phyloP scores from a whole-genome alignment of 2,113 vertebrate species.

The Podarcis cretensis region DNA sequence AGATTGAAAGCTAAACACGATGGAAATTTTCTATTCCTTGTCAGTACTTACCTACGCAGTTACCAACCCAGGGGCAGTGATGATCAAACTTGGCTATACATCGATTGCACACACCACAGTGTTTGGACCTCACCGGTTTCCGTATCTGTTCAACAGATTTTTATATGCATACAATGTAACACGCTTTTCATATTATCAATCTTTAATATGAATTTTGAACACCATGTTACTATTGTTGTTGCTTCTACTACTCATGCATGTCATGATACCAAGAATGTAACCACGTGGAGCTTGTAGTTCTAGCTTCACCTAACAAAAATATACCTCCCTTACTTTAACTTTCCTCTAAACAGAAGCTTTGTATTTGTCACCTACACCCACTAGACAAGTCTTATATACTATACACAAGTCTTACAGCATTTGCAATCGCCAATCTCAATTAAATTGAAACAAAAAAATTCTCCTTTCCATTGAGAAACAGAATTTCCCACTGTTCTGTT shows the following conservation, averaged over 20 bases:
- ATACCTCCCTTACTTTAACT: background rate
- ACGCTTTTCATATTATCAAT: conserved; percentile 21
- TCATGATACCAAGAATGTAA: background rate
- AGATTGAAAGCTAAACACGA: background rate
- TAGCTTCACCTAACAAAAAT: background rate
- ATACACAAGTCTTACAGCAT: background rate
- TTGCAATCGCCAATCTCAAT: background rate
- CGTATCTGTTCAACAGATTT: conserved; percentile 84
- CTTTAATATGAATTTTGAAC: background rate
- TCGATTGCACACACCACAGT: conserved; percentile 97
- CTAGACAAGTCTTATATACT: background rate
- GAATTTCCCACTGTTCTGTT: background rate
- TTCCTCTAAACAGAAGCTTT: conserved; percentile 23
- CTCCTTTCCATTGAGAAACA: too few species aligned
- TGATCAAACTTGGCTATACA: conserved; percentile 99
- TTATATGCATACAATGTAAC: conserved; percentile 41
- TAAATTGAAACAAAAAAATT: background rate
- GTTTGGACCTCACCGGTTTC: conserved; percentile 98
- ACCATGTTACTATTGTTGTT: background rate
- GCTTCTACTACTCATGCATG: background rate
- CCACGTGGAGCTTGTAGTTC: too few species aligned
- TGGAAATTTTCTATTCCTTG: background rate
- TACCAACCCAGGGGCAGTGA: conserved; percentile 99
- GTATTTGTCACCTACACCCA: background rate
- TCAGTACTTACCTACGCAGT: conserved; percentile 93